Base-by-base conservation (phyloP, 1,140 invertebrate species). In the Belonocnema kinseyi region DNA sequence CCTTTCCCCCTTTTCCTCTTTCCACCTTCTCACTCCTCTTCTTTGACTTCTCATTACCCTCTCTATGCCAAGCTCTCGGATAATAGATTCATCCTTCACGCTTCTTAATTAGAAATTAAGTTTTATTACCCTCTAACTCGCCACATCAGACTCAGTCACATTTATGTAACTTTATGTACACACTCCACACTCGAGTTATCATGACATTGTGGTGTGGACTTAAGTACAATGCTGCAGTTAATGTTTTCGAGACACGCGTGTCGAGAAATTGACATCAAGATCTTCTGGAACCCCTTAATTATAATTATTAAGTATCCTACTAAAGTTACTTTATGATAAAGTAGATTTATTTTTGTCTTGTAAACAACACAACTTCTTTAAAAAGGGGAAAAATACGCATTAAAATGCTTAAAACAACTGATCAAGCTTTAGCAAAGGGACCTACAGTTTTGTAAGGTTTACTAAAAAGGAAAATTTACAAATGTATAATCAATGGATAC, bases 31-130 rank as follows among this genome's bases (percentile, higher is more conserved):
- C 70, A 46, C 72, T 79, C 72, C 74, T 66, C 51, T 17, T 66
- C 26, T 33, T 66, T 73, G 50, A 74, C 77, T 80, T 75, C 76
- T 78, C 56, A 14, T 53, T 77, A 72, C 77, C 75, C 79, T 52
- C 26, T 33, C 26, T 5, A 33, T 33, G 26, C 73, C 16, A 74
- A 56, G 50, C 74, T 58, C 46, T 74, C 80, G 83, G 82, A 90
- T 90, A 91, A 90, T 90, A 90, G 90, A 91, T 91, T 91, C 89
- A 90, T 91, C 89, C 90, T 91, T 91, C 90, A 88, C 90, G 88
- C 89, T 89, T 90, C 89, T 90, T 91, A 91, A 89, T 91, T 90
- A 91, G 88, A 84, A 90, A 87, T 89, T 89, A 88, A 91, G 88
- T 90, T 91, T 91, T 91, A 89, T 90, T 90, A 86, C 88, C 88